Evolutionary conservation across 2,113 vertebrate species (phyloP).

Genomic region (Gobius niger): DNA sequence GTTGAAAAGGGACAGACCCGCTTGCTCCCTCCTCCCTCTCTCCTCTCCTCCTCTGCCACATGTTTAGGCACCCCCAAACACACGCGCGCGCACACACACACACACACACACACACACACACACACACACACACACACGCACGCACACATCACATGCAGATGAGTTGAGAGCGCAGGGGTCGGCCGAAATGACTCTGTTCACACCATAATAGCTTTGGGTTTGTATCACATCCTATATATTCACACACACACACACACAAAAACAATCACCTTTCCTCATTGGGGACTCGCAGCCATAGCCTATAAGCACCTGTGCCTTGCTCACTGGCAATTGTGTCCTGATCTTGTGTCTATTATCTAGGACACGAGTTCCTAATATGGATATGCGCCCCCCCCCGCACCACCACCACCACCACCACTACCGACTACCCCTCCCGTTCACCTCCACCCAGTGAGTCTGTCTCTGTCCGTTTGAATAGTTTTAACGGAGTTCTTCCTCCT

Average conservation of each 20-base stretch:
- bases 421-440: slow-evolving; percentile 21
- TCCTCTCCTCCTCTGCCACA: slow-evolving; percentile 35
- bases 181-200: slow-evolving; percentile 30
- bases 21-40: background rate
- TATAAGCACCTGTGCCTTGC: slow-evolving; percentile 60
- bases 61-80: slow-evolving; percentile 23
- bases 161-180: slow-evolving; percentile 39
- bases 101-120: background rate
- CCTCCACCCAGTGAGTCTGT: slow-evolving; percentile 39
- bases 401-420: background rate
- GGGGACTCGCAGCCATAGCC: background rate
- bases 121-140: background rate
- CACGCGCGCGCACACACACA: background rate
- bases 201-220: slow-evolving; percentile 30
- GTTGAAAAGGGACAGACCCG: slow-evolving; percentile 17
- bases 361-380: slow-evolving; percentile 78
- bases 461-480: slow-evolving; percentile 45
- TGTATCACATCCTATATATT: slow-evolving; percentile 52
- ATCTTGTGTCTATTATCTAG: slow-evolving; percentile 47
- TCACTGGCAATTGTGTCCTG: slow-evolving; percentile 51
- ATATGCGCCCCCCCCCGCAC: slow-evolving; percentile 10
- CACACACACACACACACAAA: background rate
- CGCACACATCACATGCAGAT: slow-evolving; percentile 39
- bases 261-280: background rate
- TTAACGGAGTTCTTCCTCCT: slow-evolving; percentile 1